Base-by-base conservation (phyloP, 1,140 invertebrate species). In the Bombus soroeensis region DNA sequence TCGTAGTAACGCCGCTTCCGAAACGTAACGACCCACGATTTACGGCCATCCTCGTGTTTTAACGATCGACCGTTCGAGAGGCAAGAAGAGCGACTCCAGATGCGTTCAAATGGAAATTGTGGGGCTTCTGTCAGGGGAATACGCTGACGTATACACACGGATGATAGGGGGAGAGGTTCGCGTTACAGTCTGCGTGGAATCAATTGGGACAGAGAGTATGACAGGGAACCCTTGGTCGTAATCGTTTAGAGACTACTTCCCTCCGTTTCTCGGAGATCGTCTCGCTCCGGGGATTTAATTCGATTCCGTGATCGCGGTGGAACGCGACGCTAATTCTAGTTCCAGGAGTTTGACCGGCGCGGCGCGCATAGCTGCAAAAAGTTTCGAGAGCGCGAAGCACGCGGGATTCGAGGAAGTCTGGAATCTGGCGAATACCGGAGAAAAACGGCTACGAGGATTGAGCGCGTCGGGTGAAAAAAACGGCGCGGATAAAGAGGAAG, bases 1-100 rank as follows among this genome's bases (percentile, higher is more conserved):
- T 28, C 43, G 47, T 32, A 62, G 47, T 39, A 28, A 81, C 75
- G 76, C 59, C 53, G 70, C 59, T 43, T 37, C 37, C 87, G 71
- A 81, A 87, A 83, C 72, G 75, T 89, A 89, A 89, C 88, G 84
- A 83, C 74, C 72, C 43, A 25, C 72, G 80, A 89, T 89, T 87
- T 89, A 89, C 88, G 87, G 76, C 34, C 79, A 13, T 41, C 62
- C n/a, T 57, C 5, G 74, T 79, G 68, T 86, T 89, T 87, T 86
- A 87, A 89, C 87, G 88, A 85, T 78, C 37, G 34, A 18, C 53
- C 74, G 77, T 78, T 41, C 47, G 77, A 47, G 85, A 72, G 39
- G 37, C 2, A 22, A 59, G 79, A 32, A 41, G n/a, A 59, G 10
- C 9, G 28, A 57, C 28, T n/a, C 57, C 57, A 77, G 75, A 77